Evolutionary conservation across 37 sponge, comb jelly and placozoan species (phyloP).

Genomic region (Tethya wilhelma): DNA sequence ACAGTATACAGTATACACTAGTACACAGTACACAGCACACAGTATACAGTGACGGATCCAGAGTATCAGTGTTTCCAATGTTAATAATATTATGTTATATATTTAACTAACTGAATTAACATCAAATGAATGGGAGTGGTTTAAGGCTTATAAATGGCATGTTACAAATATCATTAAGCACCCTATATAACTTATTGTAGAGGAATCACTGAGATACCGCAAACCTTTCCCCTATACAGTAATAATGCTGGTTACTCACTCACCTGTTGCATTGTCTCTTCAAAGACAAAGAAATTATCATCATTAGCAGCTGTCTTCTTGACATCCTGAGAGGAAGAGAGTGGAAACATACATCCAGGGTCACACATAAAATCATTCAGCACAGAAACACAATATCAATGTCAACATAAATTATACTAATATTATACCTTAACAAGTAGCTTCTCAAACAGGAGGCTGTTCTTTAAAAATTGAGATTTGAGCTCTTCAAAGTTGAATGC

Average conservation of each 20-base stretch:
- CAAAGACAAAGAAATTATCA: constrained; percentile 93
- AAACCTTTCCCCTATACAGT: no score
- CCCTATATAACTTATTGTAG: neutral
- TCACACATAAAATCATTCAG: neutral
- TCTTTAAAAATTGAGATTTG: constrained; percentile 36
- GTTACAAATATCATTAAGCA: neutral
- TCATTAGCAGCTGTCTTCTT: constrained; percentile 78
- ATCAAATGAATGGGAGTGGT: no score
- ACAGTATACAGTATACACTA: no score
- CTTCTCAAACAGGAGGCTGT: constrained; percentile 52
- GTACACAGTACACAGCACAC: no score
- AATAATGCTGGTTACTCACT: no score
- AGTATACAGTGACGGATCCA: no score
- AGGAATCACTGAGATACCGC: no score
- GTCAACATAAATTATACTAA: neutral
- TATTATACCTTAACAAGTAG: constrained; percentile 49
- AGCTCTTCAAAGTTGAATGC: constrained; percentile 44
- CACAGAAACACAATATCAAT: neutral
- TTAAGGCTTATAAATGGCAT: no score
- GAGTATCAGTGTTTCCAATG: no score
- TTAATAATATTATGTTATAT: no score
- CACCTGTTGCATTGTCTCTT: constrained; percentile 76
- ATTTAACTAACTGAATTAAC: no score
- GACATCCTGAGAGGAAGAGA: constrained; percentile 50
- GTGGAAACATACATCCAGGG: neutral